Conservation (phyloP, 2,888 invertebrate genomes). For the Sepiola atlantica region DNA sequence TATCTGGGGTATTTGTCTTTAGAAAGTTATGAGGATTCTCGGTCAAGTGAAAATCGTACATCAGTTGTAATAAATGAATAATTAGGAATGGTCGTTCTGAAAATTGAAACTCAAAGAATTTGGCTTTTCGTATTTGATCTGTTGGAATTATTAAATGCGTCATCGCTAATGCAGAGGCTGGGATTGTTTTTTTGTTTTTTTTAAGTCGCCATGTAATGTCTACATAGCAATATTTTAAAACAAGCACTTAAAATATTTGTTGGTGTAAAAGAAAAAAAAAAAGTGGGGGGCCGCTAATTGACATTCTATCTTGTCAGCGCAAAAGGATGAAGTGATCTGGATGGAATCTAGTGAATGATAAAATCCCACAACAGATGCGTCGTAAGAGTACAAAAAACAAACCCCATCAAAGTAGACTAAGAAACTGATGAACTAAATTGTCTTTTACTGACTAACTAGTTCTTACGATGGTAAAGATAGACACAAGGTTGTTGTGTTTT, state of each 20-base stretch:
- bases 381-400: too few relatives aligned
- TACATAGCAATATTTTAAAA: neutral
- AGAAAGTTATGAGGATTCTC: neutral
- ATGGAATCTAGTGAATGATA: too few relatives aligned
- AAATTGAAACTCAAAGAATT: neutral
- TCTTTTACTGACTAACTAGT: neutral
- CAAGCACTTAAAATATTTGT: neutral
- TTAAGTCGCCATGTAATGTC: neutral
- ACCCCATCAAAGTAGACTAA: neutral
- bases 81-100: neutral
- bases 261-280: too few relatives aligned
- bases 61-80: neutral
- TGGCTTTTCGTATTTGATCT: neutral
- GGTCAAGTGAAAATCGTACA: neutral
- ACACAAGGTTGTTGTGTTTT: too few relatives aligned
- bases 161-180: too few relatives aligned
- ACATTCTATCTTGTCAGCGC: too few relatives aligned
- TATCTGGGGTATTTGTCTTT: neutral
- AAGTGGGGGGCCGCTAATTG: too few relatives aligned
- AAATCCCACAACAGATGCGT: too few relatives aligned
- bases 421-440: neutral
- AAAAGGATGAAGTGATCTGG: too few relatives aligned
- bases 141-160: neutral
- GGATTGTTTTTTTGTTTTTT: too few relatives aligned
- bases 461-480: too few relatives aligned